Percentiles rank a stretch among this genome's conserved stretches.
These are phyloP conservation scores for Empidonax traillii DNA, from an alignment of 2,113 vertebrate species.

Conservation along the genomic window DNA sequence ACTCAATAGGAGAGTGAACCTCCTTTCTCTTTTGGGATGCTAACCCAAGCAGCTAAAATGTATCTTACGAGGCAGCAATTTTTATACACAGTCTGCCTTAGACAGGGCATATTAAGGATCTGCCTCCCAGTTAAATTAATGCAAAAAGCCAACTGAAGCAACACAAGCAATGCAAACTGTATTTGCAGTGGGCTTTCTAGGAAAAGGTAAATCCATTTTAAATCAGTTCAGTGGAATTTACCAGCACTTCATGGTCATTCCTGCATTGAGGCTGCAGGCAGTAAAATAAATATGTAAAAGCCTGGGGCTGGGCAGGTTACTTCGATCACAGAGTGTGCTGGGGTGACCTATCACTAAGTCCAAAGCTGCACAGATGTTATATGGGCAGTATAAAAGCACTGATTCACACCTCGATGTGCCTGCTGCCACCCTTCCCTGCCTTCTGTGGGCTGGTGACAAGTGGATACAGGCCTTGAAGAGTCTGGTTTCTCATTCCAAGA, in stretches of 20 bases:
- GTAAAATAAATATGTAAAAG: not conserved
- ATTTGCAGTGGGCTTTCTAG: not conserved
- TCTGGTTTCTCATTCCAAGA: not conserved
- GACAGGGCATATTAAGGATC: not conserved
- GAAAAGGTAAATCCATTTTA: not conserved
- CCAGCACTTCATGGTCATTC: rapidly evolving
- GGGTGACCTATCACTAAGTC: not conserved
- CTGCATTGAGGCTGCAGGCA: rapidly evolving
- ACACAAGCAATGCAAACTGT: not conserved
- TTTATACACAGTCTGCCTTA: not conserved
- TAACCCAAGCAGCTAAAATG: not conserved
- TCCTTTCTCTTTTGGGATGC: not conserved
- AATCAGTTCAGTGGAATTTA: not conserved
- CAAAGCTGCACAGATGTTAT: not conserved
- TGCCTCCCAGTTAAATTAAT: not conserved
- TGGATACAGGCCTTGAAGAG: not conserved
- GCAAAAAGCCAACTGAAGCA: not conserved
- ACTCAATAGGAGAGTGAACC: not conserved
- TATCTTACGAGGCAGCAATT: not conserved
- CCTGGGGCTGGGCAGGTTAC: not conserved
- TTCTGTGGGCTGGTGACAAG: not conserved
- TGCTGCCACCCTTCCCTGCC: not conserved
- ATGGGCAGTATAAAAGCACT: not conserved
- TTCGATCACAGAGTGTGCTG: rapidly evolving
- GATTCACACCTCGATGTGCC: not conserved